Base-by-base conservation (phyloP, 2,888 invertebrate species). In the Pantelozetes paolii region DNA sequence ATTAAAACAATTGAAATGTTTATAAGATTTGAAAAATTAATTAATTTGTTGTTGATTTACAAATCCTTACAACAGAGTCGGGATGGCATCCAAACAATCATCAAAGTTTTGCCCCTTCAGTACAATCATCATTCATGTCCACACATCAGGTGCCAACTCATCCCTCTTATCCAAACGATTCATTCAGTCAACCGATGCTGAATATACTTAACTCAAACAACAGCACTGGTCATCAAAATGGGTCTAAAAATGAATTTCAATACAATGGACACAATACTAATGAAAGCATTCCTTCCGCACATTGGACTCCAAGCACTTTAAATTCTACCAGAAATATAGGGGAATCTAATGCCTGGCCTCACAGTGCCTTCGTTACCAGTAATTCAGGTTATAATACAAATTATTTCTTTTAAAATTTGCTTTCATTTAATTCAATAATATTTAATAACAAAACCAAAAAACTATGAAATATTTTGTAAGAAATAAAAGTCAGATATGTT, bases 151-250 rank as follows among this genome's bases (percentile, higher is more conserved):
- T 64, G 32, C 30, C 64, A 23, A 20, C 64, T 20, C 64, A 64
- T 40, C 9, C 36, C 3, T n/a, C 32, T 8, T 64, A 64, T 13
- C n/a, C 32, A 9, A 36, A 40, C 64, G 64, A 64, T 64, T 20
- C 32, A 15, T 64, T 64, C 64, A 64, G 36, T 64, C 64, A 64
- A 36, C 64, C 64, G 20, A 36, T 64, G 40, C 64, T 64, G 11
- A 64, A 64, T 36, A 64, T 64, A 36, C 36, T 64, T 2, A 64
- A 64, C 30, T 18, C 64, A n/a, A 64, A 36, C 36, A 64, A 64
- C 20, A 36, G 64, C 20, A 20, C 11, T 20, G 36, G 30, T n/a
- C 64, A 64, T 20, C n/a, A 30, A 36, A 64, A 64, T 64, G 57
- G 18, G 15, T 1, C 40, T 9, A 64, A 18, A 18, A 64, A 64